Percentiles rank a stretch among this genome's conserved stretches.
These are phyloP conservation scores for Vulpes ferrilata DNA, from an alignment of 2,113 vertebrate genomes.

Conservation along the genomic window DNA sequence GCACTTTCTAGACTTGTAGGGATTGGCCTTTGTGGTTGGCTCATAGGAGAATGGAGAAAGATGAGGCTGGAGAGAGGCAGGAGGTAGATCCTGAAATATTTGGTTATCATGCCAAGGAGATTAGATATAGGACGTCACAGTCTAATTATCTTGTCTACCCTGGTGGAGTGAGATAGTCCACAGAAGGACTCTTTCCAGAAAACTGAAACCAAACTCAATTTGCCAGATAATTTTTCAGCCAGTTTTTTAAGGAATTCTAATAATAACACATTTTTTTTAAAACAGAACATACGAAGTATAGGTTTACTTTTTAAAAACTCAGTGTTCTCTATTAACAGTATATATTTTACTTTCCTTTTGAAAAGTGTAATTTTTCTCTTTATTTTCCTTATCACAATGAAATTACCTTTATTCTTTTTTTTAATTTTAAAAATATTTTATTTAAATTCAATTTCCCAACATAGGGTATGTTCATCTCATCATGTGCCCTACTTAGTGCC, in stretches of 20 bases:
- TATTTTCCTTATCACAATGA: background rate
- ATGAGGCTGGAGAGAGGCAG: background rate
- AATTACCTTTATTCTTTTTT: background rate
- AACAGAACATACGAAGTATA: background rate
- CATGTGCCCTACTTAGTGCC: too few species aligned
- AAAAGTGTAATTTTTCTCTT: background rate
- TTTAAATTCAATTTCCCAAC: too few species aligned
- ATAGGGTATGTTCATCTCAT: too few species aligned
- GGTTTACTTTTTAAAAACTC: background rate
- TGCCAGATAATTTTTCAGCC: background rate
- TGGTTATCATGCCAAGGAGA: background rate
- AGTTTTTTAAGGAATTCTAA: background rate
- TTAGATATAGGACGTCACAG: background rate
- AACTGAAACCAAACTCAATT: background rate
- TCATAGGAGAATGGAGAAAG: background rate
- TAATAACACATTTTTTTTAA: conserved; percentile 19
- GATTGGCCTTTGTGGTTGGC: background rate
- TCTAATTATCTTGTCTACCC: background rate
- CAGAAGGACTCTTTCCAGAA: background rate
- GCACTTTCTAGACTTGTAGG: background rate
- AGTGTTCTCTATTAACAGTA: background rate
- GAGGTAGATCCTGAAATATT: background rate
- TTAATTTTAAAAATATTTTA: too few species aligned
- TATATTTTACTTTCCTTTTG: background rate
- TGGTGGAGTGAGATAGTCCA: background rate